Base-by-base conservation (phyloP, 2,797 vertebrate genomes). In the Toxotes lorentzi region DNA sequence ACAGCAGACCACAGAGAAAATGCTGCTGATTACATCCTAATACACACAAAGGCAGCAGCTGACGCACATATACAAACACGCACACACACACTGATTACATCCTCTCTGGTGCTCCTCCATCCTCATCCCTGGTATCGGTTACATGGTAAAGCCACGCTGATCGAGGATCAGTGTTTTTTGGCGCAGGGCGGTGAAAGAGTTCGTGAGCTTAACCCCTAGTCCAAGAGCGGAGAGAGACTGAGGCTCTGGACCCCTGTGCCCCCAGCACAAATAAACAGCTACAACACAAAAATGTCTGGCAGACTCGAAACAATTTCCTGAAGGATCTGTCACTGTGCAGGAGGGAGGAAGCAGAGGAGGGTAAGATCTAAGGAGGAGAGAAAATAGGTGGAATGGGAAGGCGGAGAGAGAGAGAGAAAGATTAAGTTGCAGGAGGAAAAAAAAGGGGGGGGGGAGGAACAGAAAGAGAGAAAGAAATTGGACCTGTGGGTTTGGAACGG, bases 281-380 rank as follows among this genome's bases (percentile, higher is more conserved):
- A 91, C 81, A 88, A 88, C 84, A 83, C 78, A 89, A 91, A 89
- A 89, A 92, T 87, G 89, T 89, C 91, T 90, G 85, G 88, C 89
- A 86, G 89, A 86, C 88, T 88, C 67, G 47, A 93, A 93, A 93
- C 93, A 93, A 93, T 94, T 94, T 94, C 92, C 93, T 94, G 89
- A 85, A 90, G 90, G 89, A 93, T 93, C 91, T 89, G 93, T 92
- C 91, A 88, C 86, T 82, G 88, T 84, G 90, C 85, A 65, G 80
- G 73, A 84, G 88, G 50, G 76, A 85, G 69, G 70, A 75, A 79
- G 73, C 70, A 32, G 43, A 23, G 78, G 23, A 47, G 41, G 60
- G 43, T 30, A n/a, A 78, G 73, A 79, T 83, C 82, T 83, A 78
- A 88, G 73, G 71, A 76, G 62, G 73, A 74, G 77, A 82, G 81